A percentile compares a stretch with the other conserved stretches of the same genome.
Conservation (phyloP, 2,797 vertebrate genomes). For the Takifugu ocellatus region DNA sequence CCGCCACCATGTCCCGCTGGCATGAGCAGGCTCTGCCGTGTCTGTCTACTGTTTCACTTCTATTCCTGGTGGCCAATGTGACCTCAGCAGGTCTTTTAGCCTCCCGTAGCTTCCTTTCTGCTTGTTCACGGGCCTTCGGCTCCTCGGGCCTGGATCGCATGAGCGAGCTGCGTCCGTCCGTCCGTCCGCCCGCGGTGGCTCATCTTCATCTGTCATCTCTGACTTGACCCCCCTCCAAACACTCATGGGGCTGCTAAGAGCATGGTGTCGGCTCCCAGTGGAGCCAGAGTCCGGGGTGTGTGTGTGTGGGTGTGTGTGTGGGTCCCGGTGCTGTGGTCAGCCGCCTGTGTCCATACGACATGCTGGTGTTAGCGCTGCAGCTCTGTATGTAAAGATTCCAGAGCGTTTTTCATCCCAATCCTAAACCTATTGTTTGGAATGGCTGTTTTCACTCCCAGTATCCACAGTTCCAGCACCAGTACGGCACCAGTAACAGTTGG, state of each 20-base stretch:
- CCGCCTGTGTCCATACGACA: no score
- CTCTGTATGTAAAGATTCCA: no score
- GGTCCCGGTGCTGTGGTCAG: slow-evolving; percentile 10
- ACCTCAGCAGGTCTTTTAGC: slow-evolving; percentile 46
- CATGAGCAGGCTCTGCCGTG: slow-evolving; percentile 46
- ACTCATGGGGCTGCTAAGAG: slow-evolving; percentile 21
- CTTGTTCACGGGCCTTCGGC: slow-evolving; percentile 12
- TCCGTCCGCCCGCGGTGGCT: no score
- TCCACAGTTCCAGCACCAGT: no score
- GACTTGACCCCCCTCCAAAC: slow-evolving; percentile 41
- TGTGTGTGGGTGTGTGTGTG: slow-evolving; percentile 29
- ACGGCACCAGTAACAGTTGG: no score
- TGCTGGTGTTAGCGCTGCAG: no score
- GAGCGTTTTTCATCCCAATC: no score
- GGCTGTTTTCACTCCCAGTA: no score
- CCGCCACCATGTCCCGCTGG: slow-evolving; percentile 19
- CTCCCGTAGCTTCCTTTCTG: slow-evolving; percentile 39
- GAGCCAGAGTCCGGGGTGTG: slow-evolving; percentile 26
- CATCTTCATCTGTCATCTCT: no score
- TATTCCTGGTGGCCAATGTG: slow-evolving; percentile 72
- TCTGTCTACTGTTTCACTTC: slow-evolving; percentile 75
- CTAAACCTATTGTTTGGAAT: no score
- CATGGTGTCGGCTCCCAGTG: slow-evolving; percentile 24
- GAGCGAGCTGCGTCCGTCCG: slow-evolving; percentile 1
- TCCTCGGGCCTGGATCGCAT: no score